phyloP scores from a whole-genome alignment of 2,113 vertebrate genomes.

The Labrus mixtus region DNA sequence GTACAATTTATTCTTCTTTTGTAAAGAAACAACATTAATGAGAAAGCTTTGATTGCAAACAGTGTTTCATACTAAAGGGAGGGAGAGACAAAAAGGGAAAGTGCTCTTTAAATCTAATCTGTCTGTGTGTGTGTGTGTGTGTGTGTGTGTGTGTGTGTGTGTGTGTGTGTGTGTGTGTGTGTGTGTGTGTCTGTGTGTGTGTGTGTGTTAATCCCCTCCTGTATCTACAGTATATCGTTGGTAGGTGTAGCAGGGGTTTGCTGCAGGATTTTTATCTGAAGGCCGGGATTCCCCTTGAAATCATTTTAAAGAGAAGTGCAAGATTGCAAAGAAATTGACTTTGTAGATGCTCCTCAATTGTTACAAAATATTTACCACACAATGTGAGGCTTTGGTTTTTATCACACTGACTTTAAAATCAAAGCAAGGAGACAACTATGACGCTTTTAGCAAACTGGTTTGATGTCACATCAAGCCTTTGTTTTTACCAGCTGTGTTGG shows the following conservation, averaged over 20 bases:
- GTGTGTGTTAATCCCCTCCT: slow-evolving; percentile 48
- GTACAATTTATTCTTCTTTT: slow-evolving; percentile 85
- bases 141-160: slow-evolving; percentile 18
- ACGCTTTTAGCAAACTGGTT: slow-evolving; percentile 12
- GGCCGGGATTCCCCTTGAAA: slow-evolving; percentile 52
- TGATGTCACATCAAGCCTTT: neutral
- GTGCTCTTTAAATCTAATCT: slow-evolving; percentile 76
- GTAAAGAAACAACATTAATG: slow-evolving; percentile 81
- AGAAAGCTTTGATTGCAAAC: slow-evolving; percentile 83
- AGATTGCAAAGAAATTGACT: slow-evolving; percentile 11
- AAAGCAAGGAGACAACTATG: neutral
- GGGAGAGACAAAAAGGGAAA: slow-evolving; percentile 76
- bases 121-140: slow-evolving; percentile 13
- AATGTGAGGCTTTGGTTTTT: slow-evolving; percentile 63
- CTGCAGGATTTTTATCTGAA: slow-evolving; percentile 38
- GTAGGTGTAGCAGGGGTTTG: slow-evolving; percentile 52
- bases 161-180: slow-evolving; percentile 5
- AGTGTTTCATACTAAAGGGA: slow-evolving; percentile 84
- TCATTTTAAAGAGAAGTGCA: slow-evolving; percentile 47
- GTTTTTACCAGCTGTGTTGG: slow-evolving; percentile 8
- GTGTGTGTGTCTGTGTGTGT: slow-evolving; percentile 12
- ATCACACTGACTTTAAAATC: slow-evolving; percentile 36
- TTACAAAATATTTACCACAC: slow-evolving; percentile 28
- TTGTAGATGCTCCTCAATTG: slow-evolving; percentile 12
- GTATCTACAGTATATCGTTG: slow-evolving; percentile 22